phyloP scores from a whole-genome alignment of 2,888 invertebrate species.

The Calameuta idolon region DNA sequence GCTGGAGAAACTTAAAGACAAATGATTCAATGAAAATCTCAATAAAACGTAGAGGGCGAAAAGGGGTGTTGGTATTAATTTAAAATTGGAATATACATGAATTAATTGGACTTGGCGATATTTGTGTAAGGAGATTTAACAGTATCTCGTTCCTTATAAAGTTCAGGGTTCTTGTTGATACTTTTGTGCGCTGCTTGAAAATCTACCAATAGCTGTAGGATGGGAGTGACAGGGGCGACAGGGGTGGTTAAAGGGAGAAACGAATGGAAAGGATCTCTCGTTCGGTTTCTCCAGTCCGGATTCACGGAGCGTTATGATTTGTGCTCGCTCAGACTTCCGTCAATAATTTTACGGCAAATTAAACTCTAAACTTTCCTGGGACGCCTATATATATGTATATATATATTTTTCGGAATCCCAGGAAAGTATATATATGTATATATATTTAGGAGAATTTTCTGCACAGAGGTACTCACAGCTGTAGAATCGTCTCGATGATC shows the following conservation, averaged over 20 bases:
- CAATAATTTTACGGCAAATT: constrained; percentile 66
- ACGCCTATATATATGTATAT: constrained; percentile 10
- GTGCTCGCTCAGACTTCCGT: constrained; percentile 57
- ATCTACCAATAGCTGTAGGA: not conserved
- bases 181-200: not conserved
- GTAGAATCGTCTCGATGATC: not conserved
- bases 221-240: not conserved
- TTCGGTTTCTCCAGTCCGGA: constrained; percentile 39
- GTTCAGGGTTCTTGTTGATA: not conserved
- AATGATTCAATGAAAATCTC: not conserved
- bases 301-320: constrained; percentile 64
- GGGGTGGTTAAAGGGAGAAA: not conserved
- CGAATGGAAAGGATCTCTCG: constrained; percentile 14
- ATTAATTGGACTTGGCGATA: not conserved
- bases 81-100: not conserved
- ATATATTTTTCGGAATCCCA: too few relatives aligned
- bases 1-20: not conserved
- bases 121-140: not conserved
- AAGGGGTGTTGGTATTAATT: not conserved
- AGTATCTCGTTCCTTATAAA: too few relatives aligned
- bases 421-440: too few relatives aligned
- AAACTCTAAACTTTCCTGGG: constrained; percentile 53
- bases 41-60: not conserved
- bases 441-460: not conserved
- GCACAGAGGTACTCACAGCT: not conserved